Percentiles rank a stretch among this genome's conserved stretches.
phyloP scores from a whole-genome alignment of 2,113 vertebrate genomes.

The Engystomops pustulosus region DNA sequence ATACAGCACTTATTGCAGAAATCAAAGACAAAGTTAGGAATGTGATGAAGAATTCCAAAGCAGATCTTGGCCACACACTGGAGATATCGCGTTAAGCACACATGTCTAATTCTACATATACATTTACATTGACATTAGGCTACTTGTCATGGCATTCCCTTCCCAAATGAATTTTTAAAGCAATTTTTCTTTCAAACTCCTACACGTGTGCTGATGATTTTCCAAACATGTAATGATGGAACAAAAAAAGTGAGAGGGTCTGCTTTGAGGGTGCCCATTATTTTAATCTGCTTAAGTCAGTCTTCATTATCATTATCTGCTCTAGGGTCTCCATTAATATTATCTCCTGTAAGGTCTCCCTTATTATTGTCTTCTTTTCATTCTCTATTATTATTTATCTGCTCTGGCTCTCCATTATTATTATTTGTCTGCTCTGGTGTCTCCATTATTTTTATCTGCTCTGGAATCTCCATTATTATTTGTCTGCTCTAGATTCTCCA shows the following conservation, averaged over 20 bases:
- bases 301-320: too few relatives aligned
- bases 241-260: not conserved
- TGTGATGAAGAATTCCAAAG: conserved; percentile 16
- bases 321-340: too few relatives aligned
- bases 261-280: too few relatives aligned
- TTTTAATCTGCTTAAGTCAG: too few relatives aligned
- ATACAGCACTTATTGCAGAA: conserved; percentile 3
- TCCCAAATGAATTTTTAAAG: not conserved
- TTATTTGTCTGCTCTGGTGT: too few relatives aligned
- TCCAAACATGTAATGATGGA: not conserved
- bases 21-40: conserved; percentile 38
- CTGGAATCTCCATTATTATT: too few relatives aligned
- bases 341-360: too few relatives aligned
- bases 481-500: too few relatives aligned
- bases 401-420: too few relatives aligned
- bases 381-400: too few relatives aligned
- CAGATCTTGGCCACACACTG: conserved; percentile 22
- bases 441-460: too few relatives aligned
- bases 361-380: too few relatives aligned
- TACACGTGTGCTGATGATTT: not conserved
- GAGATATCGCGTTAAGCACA: conserved; percentile 1
- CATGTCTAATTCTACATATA: not conserved
- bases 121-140: conserved; percentile 10
- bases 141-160: conserved; percentile 11
- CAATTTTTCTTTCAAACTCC: not conserved